Conservation (phyloP, 2,888 invertebrate genomes). For the Melanargia galathea region DNA sequence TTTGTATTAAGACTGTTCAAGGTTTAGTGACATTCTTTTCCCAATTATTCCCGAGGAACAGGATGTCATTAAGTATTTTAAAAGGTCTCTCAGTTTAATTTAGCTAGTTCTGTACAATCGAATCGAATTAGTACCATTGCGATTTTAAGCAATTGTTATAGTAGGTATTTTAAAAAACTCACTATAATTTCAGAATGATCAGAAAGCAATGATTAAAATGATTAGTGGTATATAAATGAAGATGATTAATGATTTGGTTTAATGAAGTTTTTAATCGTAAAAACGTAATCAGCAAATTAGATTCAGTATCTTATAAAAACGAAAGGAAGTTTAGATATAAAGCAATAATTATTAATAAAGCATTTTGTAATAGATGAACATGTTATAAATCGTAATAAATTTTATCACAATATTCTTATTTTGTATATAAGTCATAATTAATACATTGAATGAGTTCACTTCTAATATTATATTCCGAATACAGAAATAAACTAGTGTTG, state of each 20-base stretch:
- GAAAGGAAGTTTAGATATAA: neutral
- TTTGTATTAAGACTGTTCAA: neutral
- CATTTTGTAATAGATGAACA: slow-evolving; percentile 7
- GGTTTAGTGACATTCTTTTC: no score
- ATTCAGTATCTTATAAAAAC: slow-evolving; percentile 11
- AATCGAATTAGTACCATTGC: no score
- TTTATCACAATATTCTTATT: neutral
- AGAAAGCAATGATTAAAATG: slow-evolving; percentile 38
- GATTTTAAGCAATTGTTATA: no score
- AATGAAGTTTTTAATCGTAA: slow-evolving; percentile 8
- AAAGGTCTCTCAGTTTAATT: no score
- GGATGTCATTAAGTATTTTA: no score
- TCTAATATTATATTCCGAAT: no score
- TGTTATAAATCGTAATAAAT: neutral
- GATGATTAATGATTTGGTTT: slow-evolving; percentile 22
- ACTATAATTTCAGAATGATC: slow-evolving; percentile 34
- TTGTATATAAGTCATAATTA: no score
- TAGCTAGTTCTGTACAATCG: no score
- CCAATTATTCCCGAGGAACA: no score
- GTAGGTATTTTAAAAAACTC: slow-evolving; percentile 33
- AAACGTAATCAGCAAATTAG: slow-evolving; percentile 23
- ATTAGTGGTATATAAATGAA: slow-evolving; percentile 26
- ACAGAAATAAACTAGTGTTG: no score
- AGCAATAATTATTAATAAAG: slow-evolving; percentile 16
- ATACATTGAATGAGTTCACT: no score